A percentile compares a stretch with the other conserved stretches of the same genome.
Evolutionary conservation across 2,797 vertebrate genomes (phyloP).

Genomic region (Malurus splendens): DNA sequence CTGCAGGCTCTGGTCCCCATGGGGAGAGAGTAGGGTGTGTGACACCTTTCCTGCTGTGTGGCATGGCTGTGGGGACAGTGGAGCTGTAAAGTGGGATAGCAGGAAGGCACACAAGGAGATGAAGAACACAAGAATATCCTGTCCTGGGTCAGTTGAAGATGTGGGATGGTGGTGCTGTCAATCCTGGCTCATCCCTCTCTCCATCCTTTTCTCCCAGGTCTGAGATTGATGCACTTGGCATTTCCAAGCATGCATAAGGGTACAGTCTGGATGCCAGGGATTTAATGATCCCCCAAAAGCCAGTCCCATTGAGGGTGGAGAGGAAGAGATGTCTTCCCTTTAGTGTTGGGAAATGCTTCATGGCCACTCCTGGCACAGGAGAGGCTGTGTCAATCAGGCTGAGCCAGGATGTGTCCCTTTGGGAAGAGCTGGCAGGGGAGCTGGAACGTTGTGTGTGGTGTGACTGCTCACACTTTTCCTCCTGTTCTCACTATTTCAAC

Average conservation of each 20-base stretch:
- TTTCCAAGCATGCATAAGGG: background rate
- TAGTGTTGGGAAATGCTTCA: background rate
- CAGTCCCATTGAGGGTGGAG: accelerated
- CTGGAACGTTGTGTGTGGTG: background rate
- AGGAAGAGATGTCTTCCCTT: background rate
- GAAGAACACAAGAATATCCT: background rate
- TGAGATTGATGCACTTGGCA: background rate
- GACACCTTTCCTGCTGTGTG: background rate
- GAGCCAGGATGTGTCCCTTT: background rate
- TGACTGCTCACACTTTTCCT: constrained; percentile 23
- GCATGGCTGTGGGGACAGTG: background rate
- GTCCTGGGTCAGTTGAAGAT: background rate
- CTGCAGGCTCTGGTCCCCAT: accelerated
- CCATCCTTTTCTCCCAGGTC: background rate
- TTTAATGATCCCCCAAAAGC: background rate
- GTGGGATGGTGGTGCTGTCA: background rate
- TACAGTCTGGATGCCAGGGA: background rate
- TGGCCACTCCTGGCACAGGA: background rate
- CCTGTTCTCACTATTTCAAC: constrained; percentile 40
- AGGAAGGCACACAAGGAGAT: background rate
- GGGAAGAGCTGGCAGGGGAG: background rate
- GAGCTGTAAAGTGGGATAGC: background rate
- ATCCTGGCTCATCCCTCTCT: background rate
- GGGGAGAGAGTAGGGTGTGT: background rate
- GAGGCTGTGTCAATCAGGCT: background rate